Conservation (phyloP, 2,888 invertebrate species). For the Patella pellucida region DNA sequence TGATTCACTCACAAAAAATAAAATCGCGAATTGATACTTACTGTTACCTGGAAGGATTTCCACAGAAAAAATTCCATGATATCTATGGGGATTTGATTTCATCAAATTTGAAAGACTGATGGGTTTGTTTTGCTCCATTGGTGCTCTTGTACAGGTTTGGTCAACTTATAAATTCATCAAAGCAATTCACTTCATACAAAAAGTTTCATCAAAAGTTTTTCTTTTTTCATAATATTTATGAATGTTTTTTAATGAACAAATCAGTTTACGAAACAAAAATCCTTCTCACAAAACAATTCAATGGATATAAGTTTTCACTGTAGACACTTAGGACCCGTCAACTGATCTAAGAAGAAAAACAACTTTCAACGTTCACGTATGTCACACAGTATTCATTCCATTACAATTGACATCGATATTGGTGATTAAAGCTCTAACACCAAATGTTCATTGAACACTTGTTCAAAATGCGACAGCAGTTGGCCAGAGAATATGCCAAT, state of each 20-base stretch:
- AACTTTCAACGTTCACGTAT: no score
- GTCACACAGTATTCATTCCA: no score
- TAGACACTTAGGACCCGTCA: no score
- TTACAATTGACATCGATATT: background rate
- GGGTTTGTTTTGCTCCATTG: conserved; percentile 13
- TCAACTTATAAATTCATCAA: no score
- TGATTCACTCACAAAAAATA: background rate
- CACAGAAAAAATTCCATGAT: conserved; percentile 16
- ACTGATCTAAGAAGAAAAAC: no score
- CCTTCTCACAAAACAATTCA: no score
- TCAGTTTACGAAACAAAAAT: no score
- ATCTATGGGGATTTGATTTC: conserved; percentile 15
- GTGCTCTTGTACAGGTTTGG: background rate
- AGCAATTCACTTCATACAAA: no score
- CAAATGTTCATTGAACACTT: conserved; percentile 9
- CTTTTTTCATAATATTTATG: no score
- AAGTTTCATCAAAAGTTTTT: no score
- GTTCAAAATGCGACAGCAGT: conserved; percentile 1
- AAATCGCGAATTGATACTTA: conserved; percentile 11
- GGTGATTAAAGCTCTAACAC: conserved; percentile 9
- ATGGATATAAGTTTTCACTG: no score
- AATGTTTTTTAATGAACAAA: no score
- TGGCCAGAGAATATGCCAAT: conserved; percentile 8
- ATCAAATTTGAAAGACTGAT: conserved; percentile 18
- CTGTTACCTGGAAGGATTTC: conserved; percentile 10